These are phyloP conservation scores for Drosophila littoralis DNA, from an alignment of 1,140 invertebrate species.

Conservation along the genomic window DNA sequence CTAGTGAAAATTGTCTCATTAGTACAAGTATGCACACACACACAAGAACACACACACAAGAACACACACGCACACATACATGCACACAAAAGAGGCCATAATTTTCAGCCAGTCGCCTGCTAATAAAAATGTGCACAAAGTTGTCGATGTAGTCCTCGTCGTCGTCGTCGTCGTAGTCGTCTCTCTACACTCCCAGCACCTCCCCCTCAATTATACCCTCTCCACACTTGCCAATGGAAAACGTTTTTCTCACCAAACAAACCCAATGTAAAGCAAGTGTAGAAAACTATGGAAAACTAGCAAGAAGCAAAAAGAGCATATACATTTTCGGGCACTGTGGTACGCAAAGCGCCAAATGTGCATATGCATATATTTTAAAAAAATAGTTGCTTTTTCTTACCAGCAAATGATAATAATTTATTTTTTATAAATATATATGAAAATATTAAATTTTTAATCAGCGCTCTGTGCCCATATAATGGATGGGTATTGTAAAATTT, in stretches of 20 bases:
- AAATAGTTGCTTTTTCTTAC: too few species aligned
- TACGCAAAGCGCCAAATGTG: neutral
- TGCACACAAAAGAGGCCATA: slow-evolving; percentile 27
- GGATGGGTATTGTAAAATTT: too few species aligned
- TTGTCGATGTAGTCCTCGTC: slow-evolving; percentile 28
- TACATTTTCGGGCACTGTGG: slow-evolving; percentile 27
- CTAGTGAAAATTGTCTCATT: slow-evolving; percentile 75
- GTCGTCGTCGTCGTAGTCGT: slow-evolving; percentile 21
- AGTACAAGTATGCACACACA: slow-evolving; percentile 47
- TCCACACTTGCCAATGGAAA: neutral
- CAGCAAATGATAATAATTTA: too few species aligned
- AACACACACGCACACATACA: slow-evolving; percentile 1
- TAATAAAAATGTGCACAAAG: slow-evolving; percentile 47
- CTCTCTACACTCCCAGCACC: slow-evolving; percentile 1
- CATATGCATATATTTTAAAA: neutral
- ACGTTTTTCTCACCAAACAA: slow-evolving; percentile 25
- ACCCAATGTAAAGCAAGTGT: slow-evolving; percentile 14
- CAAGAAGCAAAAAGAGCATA: slow-evolving; percentile 16
- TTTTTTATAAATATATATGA: too few species aligned
- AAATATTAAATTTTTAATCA: too few species aligned
- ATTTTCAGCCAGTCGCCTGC: slow-evolving; percentile 46
- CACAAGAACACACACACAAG: slow-evolving; percentile 3
- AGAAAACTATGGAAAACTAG: slow-evolving; percentile 27
- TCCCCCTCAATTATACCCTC: neutral
- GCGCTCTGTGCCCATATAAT: too few species aligned